Conservation (phyloP, 2,797 vertebrate genomes). For the Sebastes steindachneri region DNA sequence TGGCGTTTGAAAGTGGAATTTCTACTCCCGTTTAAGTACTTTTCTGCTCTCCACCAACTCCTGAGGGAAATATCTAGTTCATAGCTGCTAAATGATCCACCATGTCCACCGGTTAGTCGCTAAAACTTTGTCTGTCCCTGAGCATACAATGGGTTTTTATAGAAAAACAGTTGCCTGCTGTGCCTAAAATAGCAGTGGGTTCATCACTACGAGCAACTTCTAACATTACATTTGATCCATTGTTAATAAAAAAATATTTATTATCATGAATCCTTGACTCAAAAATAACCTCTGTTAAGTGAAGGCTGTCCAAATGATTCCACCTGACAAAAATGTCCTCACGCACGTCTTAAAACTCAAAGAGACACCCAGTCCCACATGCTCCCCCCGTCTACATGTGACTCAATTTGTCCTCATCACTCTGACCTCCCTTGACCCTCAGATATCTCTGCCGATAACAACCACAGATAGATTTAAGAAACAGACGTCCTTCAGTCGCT, state of each 20-base stretch:
- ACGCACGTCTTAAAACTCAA: neutral
- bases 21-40: neutral
- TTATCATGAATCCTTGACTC: neutral
- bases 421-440: constrained; percentile 28
- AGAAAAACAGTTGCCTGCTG: neutral
- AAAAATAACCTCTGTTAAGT: neutral
- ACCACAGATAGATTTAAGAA: constrained; percentile 43
- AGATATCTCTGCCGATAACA: constrained; percentile 42
- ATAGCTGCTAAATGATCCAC: neutral
- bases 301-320: neutral
- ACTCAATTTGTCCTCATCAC: constrained; percentile 19
- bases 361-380: neutral
- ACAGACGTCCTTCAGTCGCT: constrained; percentile 52
- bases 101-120: neutral
- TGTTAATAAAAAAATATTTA: neutral
- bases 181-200: neutral
- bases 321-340: neutral
- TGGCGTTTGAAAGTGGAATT: neutral
- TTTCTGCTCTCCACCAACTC: neutral
- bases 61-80: neutral
- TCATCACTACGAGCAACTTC: neutral
- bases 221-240: neutral
- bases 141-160: neutral
- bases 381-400: neutral
- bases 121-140: too few species aligned